Conservation (phyloP, 2,797 vertebrate species). For the Pempheris klunzingeri region DNA sequence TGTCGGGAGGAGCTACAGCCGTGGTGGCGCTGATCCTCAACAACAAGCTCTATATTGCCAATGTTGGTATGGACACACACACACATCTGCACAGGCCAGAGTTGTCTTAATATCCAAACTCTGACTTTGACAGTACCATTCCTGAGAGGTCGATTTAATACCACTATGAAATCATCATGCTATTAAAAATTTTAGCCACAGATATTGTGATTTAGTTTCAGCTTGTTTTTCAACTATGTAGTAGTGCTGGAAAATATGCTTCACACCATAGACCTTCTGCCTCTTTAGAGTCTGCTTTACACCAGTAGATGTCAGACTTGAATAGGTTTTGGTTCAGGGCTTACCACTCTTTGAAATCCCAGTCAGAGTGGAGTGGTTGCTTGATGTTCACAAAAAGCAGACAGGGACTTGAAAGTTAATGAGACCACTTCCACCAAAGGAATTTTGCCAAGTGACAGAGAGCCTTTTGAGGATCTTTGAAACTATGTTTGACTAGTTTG, state of each 20-base stretch:
- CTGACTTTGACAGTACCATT: background rate
- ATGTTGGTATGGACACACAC: conserved; percentile 88
- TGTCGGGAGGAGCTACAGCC: conserved; percentile 94
- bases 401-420: background rate
- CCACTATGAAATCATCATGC: background rate
- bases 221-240: background rate
- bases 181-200: background rate
- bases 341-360: background rate
- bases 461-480: background rate
- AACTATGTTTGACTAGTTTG: background rate
- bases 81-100: background rate
- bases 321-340: conserved; percentile 19
- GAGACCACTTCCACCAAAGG: background rate
- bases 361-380: background rate
- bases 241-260: background rate
- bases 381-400: background rate
- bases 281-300: background rate
- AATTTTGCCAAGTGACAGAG: background rate
- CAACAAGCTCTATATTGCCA: conserved; percentile 95
- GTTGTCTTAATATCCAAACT: background rate
- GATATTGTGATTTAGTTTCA: background rate
- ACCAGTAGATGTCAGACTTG: conserved; percentile 72
- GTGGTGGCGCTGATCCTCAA: conserved; percentile 95
- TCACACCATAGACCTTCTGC: rapidly evolving
- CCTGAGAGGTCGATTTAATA: background rate